These are phyloP conservation scores for Hemistola chrysoprasaria DNA, from an alignment of 2,888 invertebrate species.

Conservation along the genomic window DNA sequence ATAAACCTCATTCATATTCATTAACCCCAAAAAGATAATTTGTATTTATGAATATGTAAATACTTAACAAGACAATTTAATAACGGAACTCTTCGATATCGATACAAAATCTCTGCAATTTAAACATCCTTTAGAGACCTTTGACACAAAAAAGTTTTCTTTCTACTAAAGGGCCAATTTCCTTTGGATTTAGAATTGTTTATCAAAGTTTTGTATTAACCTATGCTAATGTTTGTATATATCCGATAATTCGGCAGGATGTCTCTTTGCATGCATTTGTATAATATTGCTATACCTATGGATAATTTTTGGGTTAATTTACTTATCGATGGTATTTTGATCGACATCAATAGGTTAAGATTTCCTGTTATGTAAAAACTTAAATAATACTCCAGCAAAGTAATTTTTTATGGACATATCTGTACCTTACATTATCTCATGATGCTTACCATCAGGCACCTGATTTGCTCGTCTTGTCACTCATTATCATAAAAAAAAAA, in stretches of 20 bases:
- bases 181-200: too few relatives aligned
- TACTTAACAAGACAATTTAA: slow-evolving; percentile 38
- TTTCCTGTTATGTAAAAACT: slow-evolving; percentile 16
- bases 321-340: slow-evolving; percentile 14
- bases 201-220: slow-evolving; percentile 18
- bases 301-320: slow-evolving; percentile 14
- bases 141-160: not conserved
- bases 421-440: too few relatives aligned
- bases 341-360: slow-evolving; percentile 5
- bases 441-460: too few relatives aligned
- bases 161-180: slow-evolving; percentile 3
- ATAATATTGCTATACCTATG: slow-evolving; percentile 22
- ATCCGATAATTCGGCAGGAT: slow-evolving; percentile 30
- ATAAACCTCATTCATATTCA: too few relatives aligned
- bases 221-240: slow-evolving; percentile 8
- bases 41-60: too few relatives aligned
- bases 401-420: too few relatives aligned
- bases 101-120: slow-evolving; percentile 11
- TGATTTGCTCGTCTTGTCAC: too few relatives aligned
- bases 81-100: slow-evolving; percentile 41
- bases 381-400: too few relatives aligned
- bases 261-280: slow-evolving; percentile 24
- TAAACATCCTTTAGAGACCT: slow-evolving; percentile 14
- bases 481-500: too few relatives aligned
- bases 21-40: too few relatives aligned